Conservation (phyloP, 2,797 vertebrate genomes). For the Eremophila alpestris region DNA sequence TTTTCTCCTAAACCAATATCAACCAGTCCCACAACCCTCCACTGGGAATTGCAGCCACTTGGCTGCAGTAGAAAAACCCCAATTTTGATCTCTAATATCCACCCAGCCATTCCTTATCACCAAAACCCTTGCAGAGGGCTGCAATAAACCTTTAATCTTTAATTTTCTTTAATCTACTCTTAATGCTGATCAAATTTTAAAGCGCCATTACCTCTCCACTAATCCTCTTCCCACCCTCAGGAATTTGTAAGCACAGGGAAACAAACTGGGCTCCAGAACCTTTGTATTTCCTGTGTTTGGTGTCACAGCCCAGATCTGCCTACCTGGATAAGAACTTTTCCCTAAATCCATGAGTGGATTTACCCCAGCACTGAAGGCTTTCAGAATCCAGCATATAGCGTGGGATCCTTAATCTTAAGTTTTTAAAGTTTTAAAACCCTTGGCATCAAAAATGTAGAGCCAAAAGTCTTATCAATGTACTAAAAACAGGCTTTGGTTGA, state of each 20-base stretch:
- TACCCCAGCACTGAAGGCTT: background rate
- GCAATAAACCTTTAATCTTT: background rate
- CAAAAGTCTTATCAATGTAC: background rate
- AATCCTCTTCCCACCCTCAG: background rate
- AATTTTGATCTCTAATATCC: background rate
- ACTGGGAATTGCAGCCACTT: background rate
- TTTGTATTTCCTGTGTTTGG: accelerated
- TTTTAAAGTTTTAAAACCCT: background rate
- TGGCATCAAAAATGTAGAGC: background rate
- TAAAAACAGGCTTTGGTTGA: background rate
- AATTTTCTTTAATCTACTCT: background rate
- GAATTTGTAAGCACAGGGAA: background rate
- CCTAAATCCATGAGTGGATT: background rate
- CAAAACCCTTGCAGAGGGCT: background rate
- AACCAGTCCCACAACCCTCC: background rate
- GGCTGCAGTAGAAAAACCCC: background rate
- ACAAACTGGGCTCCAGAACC: background rate
- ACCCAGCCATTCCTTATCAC: background rate
- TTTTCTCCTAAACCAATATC: background rate
- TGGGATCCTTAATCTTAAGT: background rate
- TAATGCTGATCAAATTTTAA: background rate
- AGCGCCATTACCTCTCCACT: background rate
- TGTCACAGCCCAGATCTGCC: background rate
- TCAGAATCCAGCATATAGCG: background rate
- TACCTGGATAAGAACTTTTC: background rate